Percentiles rank a stretch among this genome's conserved stretches.
Evolutionary conservation across 2,888 invertebrate species (phyloP).

Genomic region (Drosophila mettleri): DNA sequence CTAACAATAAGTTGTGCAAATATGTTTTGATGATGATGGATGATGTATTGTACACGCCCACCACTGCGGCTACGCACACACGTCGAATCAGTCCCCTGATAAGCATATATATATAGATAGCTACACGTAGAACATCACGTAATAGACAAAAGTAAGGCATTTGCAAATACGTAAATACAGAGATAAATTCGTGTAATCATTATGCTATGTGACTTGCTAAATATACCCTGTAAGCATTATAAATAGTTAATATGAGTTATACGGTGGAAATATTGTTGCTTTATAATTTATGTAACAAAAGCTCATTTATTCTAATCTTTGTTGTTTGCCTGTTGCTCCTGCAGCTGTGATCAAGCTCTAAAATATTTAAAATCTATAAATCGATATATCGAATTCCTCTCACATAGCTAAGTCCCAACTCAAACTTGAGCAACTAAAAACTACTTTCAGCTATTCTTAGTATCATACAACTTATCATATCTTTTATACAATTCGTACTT

Average conservation of each 20-base stretch:
- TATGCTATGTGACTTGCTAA: background rate
- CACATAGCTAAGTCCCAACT: too few relatives aligned
- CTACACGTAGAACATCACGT: slow-evolving; percentile 36
- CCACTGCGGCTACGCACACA: slow-evolving; percentile 9
- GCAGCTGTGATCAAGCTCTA: too few relatives aligned
- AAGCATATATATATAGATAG: too few relatives aligned
- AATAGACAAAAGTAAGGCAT: slow-evolving; percentile 40
- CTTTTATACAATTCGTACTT: too few relatives aligned
- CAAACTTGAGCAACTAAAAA: too few relatives aligned
- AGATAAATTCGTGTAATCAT: slow-evolving; percentile 20
- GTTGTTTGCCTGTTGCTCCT: too few relatives aligned
- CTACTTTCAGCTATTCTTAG: too few relatives aligned
- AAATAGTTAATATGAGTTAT: background rate
- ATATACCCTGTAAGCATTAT: background rate
- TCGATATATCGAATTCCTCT: too few relatives aligned
- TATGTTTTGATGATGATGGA: slow-evolving; percentile 59
- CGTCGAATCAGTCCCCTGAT: background rate
- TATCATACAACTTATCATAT: too few relatives aligned
- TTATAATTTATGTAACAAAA: background rate
- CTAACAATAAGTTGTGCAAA: slow-evolving; percentile 68
- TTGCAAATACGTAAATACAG: slow-evolving; percentile 18
- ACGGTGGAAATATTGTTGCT: background rate
- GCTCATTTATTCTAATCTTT: too few relatives aligned
- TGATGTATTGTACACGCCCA: slow-evolving; percentile 63
- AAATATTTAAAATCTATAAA: too few relatives aligned